phyloP scores from a whole-genome alignment of 2,888 invertebrate genomes.

The Ennomos erosarius region DNA sequence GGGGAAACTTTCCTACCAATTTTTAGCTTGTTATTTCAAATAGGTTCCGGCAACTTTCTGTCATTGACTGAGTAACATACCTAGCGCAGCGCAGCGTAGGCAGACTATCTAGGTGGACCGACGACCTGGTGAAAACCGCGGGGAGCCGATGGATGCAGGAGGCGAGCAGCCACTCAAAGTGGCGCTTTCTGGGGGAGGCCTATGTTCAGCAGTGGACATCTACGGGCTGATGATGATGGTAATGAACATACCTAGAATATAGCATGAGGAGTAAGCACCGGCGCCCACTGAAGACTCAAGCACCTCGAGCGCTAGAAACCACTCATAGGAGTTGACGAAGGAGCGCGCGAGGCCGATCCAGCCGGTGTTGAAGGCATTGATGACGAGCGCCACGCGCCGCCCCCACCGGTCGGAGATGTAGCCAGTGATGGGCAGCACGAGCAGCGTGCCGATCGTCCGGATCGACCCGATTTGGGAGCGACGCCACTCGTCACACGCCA shows the following conservation, averaged over 20 bases:
- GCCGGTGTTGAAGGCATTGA: conserved; percentile 86
- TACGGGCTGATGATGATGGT: no score
- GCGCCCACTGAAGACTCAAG: conserved; percentile 89
- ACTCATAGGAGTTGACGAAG: conserved; percentile 88
- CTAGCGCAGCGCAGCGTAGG: no score
- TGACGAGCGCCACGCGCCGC: conserved; percentile 85
- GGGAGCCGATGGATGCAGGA: no score
- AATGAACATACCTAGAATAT: conserved; percentile 89
- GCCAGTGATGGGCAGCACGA: conserved; percentile 89
- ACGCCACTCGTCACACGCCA: conserved; percentile 89
- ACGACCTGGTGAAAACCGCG: no score
- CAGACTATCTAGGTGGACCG: no score
- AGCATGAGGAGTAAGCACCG: conserved; percentile 89
- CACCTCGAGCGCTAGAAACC: conserved; percentile 89
- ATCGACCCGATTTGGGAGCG: conserved; percentile 90
- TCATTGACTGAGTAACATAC: no score
- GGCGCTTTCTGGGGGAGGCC: no score
- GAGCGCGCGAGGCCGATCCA: conserved; percentile 88
- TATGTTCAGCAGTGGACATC: no score
- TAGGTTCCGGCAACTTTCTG: no score
- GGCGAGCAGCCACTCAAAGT: no score
- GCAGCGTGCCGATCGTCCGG: conserved; percentile 89
- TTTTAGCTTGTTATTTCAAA: no score
- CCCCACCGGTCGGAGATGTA: conserved; percentile 91
- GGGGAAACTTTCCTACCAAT: no score